Conservation (phyloP, 2,113 vertebrate genomes). For the Plotosus lineatus region DNA sequence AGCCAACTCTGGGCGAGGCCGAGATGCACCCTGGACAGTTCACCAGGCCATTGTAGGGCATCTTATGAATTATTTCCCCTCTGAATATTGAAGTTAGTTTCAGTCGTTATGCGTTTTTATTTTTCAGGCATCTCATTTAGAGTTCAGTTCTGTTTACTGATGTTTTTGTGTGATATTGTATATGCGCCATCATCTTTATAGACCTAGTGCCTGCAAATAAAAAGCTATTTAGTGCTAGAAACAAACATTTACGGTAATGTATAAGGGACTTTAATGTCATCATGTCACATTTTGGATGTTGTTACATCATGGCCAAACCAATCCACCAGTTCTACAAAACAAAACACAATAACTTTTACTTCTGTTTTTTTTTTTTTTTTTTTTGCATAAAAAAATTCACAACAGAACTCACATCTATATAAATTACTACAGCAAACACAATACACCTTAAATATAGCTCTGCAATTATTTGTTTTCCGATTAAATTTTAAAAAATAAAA, state of each 20-base stretch:
- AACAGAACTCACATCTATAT: conserved; percentile 70
- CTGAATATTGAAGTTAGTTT: background rate
- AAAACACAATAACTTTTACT: background rate
- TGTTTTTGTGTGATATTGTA: background rate
- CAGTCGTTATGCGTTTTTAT: background rate
- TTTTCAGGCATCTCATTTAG: background rate
- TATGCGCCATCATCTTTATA: background rate
- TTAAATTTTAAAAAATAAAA: conserved; percentile 53
- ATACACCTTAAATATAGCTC: conserved; percentile 65
- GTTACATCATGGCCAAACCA: conserved; percentile 17
- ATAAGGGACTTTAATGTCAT: conserved; percentile 12
- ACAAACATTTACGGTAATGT: background rate
- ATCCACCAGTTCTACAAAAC: conserved; percentile 15
- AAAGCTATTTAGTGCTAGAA: background rate
- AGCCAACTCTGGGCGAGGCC: too few species aligned
- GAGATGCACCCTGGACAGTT: too few species aligned
- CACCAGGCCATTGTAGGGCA: too few species aligned
- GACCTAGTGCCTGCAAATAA: background rate
- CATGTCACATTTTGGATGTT: conserved; percentile 5
- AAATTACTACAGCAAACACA: conserved; percentile 77
- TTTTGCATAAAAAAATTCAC: conserved; percentile 62
- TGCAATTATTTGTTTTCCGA: conserved; percentile 45
- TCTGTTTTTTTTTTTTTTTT: conserved; percentile 50
- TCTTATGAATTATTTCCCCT: background rate
- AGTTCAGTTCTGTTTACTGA: background rate